Percentiles rank a stretch among this genome's conserved stretches.
Conservation (phyloP, 1,140 invertebrate species). For the Listronotus oregonensis region DNA sequence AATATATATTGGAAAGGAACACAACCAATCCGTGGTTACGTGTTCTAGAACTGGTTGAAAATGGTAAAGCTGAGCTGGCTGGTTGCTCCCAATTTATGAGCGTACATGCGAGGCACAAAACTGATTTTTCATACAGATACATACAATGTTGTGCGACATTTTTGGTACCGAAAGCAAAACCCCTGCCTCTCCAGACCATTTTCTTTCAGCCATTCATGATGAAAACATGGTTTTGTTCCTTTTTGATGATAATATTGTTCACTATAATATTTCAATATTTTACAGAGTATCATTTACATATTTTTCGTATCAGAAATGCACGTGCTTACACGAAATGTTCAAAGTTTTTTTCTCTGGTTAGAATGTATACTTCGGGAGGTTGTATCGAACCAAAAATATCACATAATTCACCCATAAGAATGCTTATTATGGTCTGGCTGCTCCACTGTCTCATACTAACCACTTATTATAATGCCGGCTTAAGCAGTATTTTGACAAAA, state of each 20-base stretch:
- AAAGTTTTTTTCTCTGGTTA: background rate
- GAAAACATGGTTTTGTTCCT: background rate
- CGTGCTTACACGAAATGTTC: background rate
- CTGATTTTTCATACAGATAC: too few species aligned
- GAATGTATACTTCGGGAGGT: constrained; percentile 8
- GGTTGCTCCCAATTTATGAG: too few species aligned
- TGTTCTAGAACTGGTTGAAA: too few species aligned
- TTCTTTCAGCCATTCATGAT: constrained; percentile 15
- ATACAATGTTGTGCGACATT: too few species aligned
- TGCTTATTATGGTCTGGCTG: constrained; percentile 2
- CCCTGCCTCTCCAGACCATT: background rate
- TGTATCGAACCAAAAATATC: background rate
- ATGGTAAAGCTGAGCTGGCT: too few species aligned
- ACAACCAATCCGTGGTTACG: too few species aligned
- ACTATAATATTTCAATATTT: background rate
- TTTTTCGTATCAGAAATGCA: background rate
- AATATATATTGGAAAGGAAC: too few species aligned
- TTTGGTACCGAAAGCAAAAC: too few species aligned
- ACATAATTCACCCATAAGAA: background rate
- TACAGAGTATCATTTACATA: background rate
- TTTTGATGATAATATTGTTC: background rate
- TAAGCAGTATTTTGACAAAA: constrained; percentile 26
- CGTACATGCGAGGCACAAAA: too few species aligned
- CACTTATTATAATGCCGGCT: constrained; percentile 25
- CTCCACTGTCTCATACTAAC: constrained; percentile 6